A percentile compares a stretch with the other conserved stretches of the same genome.
Conservation (phyloP, 1,140 invertebrate species). For the Ephestia elutella region DNA sequence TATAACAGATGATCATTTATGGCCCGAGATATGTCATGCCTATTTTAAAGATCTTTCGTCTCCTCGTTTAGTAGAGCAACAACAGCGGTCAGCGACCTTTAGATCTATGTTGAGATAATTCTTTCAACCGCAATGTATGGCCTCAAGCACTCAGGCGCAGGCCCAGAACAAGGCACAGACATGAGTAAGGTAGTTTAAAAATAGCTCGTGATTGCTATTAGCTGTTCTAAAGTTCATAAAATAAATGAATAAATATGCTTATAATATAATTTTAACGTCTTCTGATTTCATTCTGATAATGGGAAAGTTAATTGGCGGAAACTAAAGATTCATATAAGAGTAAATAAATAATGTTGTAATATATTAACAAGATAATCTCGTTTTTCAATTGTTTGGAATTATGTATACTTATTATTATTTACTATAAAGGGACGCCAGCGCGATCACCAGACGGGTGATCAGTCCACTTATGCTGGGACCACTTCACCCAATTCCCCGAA, state of each 20-base stretch:
- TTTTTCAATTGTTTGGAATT: too few relatives aligned
- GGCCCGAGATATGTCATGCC: neutral
- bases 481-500: too few relatives aligned
- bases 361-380: too few relatives aligned
- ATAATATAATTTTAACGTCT: too few relatives aligned
- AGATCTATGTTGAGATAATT: slow-evolving; percentile 70
- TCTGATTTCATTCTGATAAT: too few relatives aligned
- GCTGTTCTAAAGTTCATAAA: neutral
- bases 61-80: slow-evolving; percentile 34
- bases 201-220: slow-evolving; percentile 11
- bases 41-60: slow-evolving; percentile 1
- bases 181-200: slow-evolving; percentile 27
- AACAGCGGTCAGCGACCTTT: slow-evolving; percentile 50
- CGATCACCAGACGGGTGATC: too few relatives aligned
- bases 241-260: neutral
- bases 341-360: too few relatives aligned
- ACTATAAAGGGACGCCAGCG: too few relatives aligned
- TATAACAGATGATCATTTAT: neutral
- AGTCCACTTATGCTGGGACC: too few relatives aligned
- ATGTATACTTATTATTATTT: too few relatives aligned
- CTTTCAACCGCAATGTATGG: slow-evolving; percentile 59
- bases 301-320: too few relatives aligned
- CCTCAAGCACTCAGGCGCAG: slow-evolving; percentile 42
- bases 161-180: slow-evolving; percentile 23
- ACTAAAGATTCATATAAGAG: too few relatives aligned